Percentiles rank a stretch among this genome's conserved stretches.
phyloP scores from a whole-genome alignment of 2,113 vertebrate species.

The Dromiciops gliroides region DNA sequence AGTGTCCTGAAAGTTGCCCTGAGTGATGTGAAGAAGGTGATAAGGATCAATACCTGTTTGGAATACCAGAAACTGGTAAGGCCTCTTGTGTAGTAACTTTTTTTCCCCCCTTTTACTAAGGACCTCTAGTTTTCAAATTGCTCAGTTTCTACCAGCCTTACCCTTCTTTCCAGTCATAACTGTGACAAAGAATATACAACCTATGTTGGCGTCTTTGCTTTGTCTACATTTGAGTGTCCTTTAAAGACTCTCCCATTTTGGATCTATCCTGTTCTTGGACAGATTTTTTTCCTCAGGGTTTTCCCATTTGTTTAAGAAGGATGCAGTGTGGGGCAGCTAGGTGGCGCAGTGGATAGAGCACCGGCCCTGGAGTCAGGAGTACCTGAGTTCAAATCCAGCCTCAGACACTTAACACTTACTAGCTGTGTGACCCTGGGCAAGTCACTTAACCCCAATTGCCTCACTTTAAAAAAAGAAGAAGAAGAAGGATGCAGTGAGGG shows the following conservation, averaged over 20 bases:
- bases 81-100: not conserved
- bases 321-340: no score
- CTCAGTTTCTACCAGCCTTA: not conserved
- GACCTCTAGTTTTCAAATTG: not conserved
- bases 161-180: not conserved
- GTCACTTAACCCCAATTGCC: no score
- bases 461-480: no score
- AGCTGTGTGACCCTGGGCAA: no score
- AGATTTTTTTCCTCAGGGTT: not conserved
- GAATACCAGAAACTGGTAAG: conserved; percentile 71
- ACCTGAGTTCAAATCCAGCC: no score
- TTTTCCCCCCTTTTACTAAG: not conserved
- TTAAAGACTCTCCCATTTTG: not conserved
- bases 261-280: not conserved
- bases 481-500: no score
- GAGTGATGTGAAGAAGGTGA: conserved; percentile 64
- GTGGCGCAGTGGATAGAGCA: no score
- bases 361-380: no score
- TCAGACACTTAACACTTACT: no score
- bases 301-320: not conserved
- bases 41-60: conserved; percentile 55
- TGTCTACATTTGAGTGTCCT: not conserved
- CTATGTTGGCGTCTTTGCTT: not conserved
- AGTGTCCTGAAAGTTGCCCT: conserved; percentile 70
- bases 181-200: not conserved